Base-by-base conservation (phyloP, 2,888 invertebrate genomes). In the Tetrapedia diversipes region DNA sequence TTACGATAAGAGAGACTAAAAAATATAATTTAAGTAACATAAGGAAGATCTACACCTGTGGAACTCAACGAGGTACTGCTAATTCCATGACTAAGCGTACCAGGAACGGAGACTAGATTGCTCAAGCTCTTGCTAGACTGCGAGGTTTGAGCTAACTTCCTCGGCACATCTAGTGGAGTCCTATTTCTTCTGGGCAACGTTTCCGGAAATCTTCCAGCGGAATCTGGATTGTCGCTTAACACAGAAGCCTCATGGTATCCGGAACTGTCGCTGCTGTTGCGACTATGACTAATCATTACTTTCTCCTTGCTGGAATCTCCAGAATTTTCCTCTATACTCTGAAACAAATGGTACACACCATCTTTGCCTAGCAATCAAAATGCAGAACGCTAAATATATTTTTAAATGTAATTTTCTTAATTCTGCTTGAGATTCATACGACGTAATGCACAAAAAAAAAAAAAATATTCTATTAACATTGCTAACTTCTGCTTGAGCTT, bases 191-290 rank as follows among this genome's bases (percentile, higher is more conserved):
- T 88, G 2, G 92, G 92, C 47, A 92, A 81, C 4, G 92, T 91
- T 80, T 92, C 92, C 7, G 91, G 91, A 59, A 90, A 85, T 69
- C 88, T 86, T 8, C 83, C 87, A 27, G 86, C 85, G 0, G 89
- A 89, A 51, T 93, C 93, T 7, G 93, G 93, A 83, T 94, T 93
- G 85, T 95, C 95, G 86, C 94, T 94, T 59, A 94, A 92, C 61
- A 94, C 93, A 8, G 95, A 95, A 1, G 95, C 94, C 88, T 95
- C 95, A 89, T 95, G 95, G 88, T 95, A 95, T 0, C 95, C 95
- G 70, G 95, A 95, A 84, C 95, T 95, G 89, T 95, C 95, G 78
- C 95, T 95, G 90, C 95, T 95, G 87, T 95, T 95, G 79, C 95
- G 92, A 49, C 95, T 95, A 92, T 95, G 95, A 86, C 93, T 94